Conservation (phyloP, 2,888 invertebrate species). For the Habrosyne pyritoides region DNA sequence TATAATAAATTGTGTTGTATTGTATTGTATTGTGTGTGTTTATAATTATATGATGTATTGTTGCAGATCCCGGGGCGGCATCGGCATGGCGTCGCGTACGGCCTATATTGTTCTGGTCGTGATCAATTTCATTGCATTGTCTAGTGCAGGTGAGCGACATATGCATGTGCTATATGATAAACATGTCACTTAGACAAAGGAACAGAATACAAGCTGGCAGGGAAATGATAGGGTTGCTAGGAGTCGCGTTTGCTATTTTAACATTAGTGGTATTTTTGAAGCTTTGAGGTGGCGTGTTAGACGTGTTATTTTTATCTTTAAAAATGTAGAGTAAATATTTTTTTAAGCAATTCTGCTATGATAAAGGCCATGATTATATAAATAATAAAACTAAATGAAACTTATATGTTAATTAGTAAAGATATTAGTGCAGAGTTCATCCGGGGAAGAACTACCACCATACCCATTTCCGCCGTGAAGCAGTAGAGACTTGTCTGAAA, state of each 20-base stretch:
- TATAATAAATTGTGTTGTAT: neutral
- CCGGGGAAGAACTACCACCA: too few relatives aligned
- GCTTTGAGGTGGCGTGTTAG: too few relatives aligned
- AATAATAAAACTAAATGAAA: too few relatives aligned
- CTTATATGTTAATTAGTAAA: too few relatives aligned
- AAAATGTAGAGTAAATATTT: too few relatives aligned
- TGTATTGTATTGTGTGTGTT: neutral
- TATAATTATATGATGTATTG: slow-evolving; percentile 27
- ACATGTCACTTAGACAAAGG: neutral
- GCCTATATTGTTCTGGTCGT: slow-evolving; percentile 40
- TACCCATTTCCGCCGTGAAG: too few relatives aligned
- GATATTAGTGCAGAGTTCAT: too few relatives aligned
- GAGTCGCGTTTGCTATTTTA: neutral
- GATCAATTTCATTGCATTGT: slow-evolving; percentile 37
- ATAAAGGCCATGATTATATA: too few relatives aligned
- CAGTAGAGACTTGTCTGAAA: too few relatives aligned
- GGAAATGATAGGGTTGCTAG: neutral
- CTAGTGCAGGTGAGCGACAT: slow-evolving; percentile 54
- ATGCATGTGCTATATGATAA: neutral
- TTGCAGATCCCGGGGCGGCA: slow-evolving; percentile 52
- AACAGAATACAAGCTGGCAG: neutral
- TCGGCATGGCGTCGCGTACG: slow-evolving; percentile 57
- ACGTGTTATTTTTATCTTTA: too few relatives aligned
- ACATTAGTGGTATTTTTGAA: neutral
- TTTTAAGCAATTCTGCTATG: too few relatives aligned